These are phyloP conservation scores for Hiodon alosoides DNA, from an alignment of 2,113 vertebrate genomes.

Conservation along the genomic window DNA sequence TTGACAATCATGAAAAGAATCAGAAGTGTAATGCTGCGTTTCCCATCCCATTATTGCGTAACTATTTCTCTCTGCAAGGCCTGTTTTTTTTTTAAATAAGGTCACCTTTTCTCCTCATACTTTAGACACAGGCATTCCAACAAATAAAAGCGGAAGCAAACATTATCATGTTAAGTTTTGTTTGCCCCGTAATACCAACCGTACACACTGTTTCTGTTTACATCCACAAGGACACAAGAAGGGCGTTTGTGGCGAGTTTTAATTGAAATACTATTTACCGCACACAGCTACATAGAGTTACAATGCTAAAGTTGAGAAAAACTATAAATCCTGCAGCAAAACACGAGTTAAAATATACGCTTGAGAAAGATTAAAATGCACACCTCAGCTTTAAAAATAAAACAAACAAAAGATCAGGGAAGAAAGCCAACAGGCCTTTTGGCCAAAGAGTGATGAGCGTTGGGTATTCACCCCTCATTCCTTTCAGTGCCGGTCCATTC, in stretches of 20 bases:
- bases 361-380: constrained; percentile 8
- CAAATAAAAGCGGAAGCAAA: too few species aligned
- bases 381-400: constrained; percentile 9
- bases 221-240: not conserved
- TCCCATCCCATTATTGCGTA: not conserved
- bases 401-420: constrained; percentile 2
- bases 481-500: constrained; percentile 16
- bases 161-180: too few species aligned
- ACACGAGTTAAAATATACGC: not conserved
- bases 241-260: not conserved
- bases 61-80: not conserved
- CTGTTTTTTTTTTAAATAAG: not conserved
- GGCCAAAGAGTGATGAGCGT: constrained; percentile 11
- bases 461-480: constrained; percentile 9
- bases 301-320: not conserved
- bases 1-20: not conserved
- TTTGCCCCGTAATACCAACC: not conserved
- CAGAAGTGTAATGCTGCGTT: not conserved
- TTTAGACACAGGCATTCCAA: too few species aligned
- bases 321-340: not conserved
- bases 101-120: too few species aligned
- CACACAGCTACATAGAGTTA: not conserved
- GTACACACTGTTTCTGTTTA: not conserved
- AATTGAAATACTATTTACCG: not conserved
- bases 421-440: constrained; percentile 13